phyloP scores from a whole-genome alignment of 1,140 invertebrate genomes.

The Papilio dardanus region DNA sequence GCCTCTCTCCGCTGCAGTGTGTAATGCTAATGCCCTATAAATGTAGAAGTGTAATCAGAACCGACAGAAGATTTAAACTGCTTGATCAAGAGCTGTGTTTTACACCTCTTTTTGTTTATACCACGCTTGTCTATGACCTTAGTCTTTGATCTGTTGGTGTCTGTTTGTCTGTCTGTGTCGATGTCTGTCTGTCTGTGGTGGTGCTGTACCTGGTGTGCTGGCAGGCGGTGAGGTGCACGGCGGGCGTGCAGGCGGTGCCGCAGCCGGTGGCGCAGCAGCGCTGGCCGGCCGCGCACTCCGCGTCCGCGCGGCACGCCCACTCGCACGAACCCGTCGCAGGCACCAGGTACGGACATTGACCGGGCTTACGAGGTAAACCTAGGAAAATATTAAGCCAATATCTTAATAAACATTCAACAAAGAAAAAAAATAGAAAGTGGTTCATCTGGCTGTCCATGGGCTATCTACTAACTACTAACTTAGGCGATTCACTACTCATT shows the following conservation, averaged over 20 bases:
- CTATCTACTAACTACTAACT: too few relatives aligned
- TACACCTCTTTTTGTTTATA: not conserved
- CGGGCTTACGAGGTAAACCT: conserved; percentile 87
- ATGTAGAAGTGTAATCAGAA: not conserved
- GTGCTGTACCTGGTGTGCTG: conserved; percentile 83
- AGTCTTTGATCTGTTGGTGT: not conserved
- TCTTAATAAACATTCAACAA: too few relatives aligned
- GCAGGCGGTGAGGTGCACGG: conserved; percentile 89
- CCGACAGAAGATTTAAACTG: not conserved
- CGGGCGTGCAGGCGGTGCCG: conserved; percentile 90
- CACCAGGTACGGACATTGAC: conserved; percentile 92
- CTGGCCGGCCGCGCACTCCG: conserved; percentile 86
- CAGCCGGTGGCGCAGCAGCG: conserved; percentile 94
- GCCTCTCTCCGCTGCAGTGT: conserved; percentile 89
- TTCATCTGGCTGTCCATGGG: too few relatives aligned
- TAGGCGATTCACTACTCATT: too few relatives aligned
- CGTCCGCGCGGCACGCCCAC: conserved; percentile 89
- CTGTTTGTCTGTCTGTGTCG: too few relatives aligned
- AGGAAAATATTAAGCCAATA: not conserved
- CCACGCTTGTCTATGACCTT: not conserved
- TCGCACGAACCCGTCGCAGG: conserved; percentile 89
- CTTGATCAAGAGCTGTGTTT: not conserved
- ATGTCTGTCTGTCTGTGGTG: too few relatives aligned
- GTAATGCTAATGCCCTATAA: conserved; percentile 82
- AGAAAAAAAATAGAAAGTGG: too few relatives aligned